Base-by-base conservation (phyloP, 2,888 invertebrate species). In the Steromphala cineraria region DNA sequence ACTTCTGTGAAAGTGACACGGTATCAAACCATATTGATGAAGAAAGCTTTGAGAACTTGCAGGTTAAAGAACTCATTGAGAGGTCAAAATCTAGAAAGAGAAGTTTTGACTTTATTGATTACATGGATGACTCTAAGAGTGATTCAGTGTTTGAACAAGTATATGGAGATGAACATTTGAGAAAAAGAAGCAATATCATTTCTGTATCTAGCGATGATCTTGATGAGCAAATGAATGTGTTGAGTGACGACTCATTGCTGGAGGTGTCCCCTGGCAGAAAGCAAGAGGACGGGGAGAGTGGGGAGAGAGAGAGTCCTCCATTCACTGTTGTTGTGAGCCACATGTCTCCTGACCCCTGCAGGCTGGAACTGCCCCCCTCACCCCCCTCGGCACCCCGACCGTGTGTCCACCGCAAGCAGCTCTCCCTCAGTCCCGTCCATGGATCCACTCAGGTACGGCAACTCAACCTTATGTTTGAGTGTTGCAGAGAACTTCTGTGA, bases 261-360 rank as follows among this genome's bases (percentile, higher is more conserved):
- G 71, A 71, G 31, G 46, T 46, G 46, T 46, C 13, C 46, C 46
- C 46, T 5, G 4, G 46, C 10, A 46, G 46, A 13, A 5, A 46
- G 46, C 46, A 46, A 1, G 46, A 46, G 1, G 46, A 46, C 10
- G 13, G 36, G 15, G 36, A 71, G 71, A n/a, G 36, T 8, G 71
- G 36, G 5, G 67, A 21, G 2, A 67, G 17, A 19, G 36, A 71
- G 71, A 71, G 71, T 40, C 71, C 71, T 3, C 71, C 71, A n/a
- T 71, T n/a, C 71, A 71, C 36, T n/a, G 71, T 71, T 21, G 71
- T 71, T n/a, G 71, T 71, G 71, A 71, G 28, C 31, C 71, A 71
- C 71, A 71, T 13, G 36, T 71, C 71, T 40, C 71, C 71, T 8
- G 71, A 71, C 31, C 36, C 40, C 0, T 17, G 31, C n/a, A 21